Evolutionary conservation across 2,888 invertebrate genomes (phyloP), one percentile per base, ranked within the genome.

Genomic region (Apotomis betuletana): DNA sequence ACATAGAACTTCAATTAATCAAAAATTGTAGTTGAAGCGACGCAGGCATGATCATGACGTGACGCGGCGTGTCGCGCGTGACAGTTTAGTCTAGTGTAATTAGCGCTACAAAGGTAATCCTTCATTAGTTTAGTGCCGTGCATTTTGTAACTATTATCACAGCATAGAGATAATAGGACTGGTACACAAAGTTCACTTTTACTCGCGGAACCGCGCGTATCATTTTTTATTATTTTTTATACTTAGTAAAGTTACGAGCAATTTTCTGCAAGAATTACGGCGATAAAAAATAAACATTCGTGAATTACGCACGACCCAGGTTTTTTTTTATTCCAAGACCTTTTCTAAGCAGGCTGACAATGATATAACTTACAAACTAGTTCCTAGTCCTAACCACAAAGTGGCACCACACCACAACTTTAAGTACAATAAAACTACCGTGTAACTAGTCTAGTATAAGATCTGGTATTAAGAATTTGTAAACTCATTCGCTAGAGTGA

Each of bases 31-130:
- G 3, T 9, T 9, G 3, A 3, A 49, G 9, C 58, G 51, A 10
- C 63, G 51, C 15, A 57, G 27, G 1, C 58, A 27, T 64, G 64
- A 65, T 8, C 9, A 64, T 59, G 59, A 59, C 54, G 46, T 46
- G 38, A 12, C 49, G 12, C 15, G 58, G 13, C 41, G 58, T 36
- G 63, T 52, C 59, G 15, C 62, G 59, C 12, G 64, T 70, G 70
- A 70, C 70, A 46, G 46, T 54, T 36, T 65, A 55, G 70, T 70
- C 59, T 70, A 49, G 54, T 52, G 64, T 65, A 65, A 70, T 65
- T 60, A 15, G 46, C 59, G 15, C 44, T 44, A 65, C 70, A 65
- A 70, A 70, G 59, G 70, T 68, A 61, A 61, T 27, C 54, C 44
- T 46, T 51, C 52, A 65, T 65, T 65, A 65, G 65, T 55, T 65